A percentile compares a stretch with the other conserved stretches of the same genome.
Conservation (phyloP, 92 coral and sea anemone genomes). For the Heliopora coerulea region DNA sequence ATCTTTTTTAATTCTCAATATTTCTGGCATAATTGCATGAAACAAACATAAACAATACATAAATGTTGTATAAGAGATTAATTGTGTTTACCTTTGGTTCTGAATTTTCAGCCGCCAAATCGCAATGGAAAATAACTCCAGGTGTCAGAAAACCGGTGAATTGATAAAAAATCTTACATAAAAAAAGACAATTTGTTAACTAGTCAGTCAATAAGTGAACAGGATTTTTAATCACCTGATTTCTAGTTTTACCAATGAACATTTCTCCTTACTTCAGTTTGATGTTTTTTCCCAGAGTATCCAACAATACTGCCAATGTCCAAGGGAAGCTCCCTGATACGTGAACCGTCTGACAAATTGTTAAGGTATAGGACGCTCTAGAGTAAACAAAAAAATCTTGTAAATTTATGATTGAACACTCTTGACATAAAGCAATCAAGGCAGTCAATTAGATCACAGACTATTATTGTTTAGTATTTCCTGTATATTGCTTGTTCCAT, state of each 20-base stretch:
- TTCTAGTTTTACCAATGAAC: too few species aligned
- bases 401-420: not conserved
- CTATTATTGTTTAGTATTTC: too few species aligned
- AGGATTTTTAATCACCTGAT: too few species aligned
- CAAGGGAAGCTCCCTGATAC: conserved; percentile 75
- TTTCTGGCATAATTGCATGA: too few species aligned
- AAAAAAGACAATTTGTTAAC: not conserved
- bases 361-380: conserved; percentile 86
- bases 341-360: conserved; percentile 70
- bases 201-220: too few species aligned
- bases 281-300: conserved; percentile 75
- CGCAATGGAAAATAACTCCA: conserved; percentile 83
- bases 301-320: conserved; percentile 91
- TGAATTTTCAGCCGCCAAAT: conserved; percentile 60
- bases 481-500: too few species aligned
- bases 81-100: conserved; percentile 61
- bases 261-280: conserved; percentile 66
- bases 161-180: conserved; percentile 81
- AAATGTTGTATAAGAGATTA: too few species aligned
- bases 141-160: conserved; percentile 89
- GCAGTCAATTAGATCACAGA: too few species aligned
- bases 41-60: not conserved
- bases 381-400: conserved; percentile 10
- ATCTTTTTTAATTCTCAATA: too few species aligned
- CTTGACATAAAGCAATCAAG: too few species aligned